phyloP scores from a whole-genome alignment of 2,888 invertebrate species.

The Magallana nippona region DNA sequence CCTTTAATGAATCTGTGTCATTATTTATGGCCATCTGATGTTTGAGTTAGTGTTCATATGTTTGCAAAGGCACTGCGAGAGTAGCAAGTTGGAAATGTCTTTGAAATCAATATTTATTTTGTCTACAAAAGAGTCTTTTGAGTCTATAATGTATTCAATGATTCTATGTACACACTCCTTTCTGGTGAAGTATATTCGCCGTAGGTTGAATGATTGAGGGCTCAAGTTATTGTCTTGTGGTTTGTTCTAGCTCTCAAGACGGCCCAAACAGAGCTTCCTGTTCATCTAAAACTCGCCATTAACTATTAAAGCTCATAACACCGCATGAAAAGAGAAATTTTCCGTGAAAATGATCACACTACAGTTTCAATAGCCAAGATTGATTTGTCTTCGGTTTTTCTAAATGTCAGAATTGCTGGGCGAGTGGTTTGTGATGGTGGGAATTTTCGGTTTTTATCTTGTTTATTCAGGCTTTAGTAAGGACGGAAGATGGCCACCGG shows the following conservation, averaged over 20 bases:
- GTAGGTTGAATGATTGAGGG: conserved; percentile 17
- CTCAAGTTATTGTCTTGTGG: neutral
- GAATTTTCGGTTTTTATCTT: neutral
- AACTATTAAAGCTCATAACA: too few species aligned
- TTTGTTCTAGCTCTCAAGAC: neutral
- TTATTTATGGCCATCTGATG: conserved; percentile 3
- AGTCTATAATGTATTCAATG: conserved; percentile 9
- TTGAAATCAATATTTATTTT: conserved; percentile 26
- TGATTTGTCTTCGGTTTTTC: too few species aligned
- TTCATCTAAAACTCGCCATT: too few species aligned
- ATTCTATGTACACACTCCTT: conserved; percentile 3
- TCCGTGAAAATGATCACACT: too few species aligned
- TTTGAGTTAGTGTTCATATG: conserved; percentile 18
- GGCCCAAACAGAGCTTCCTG: neutral
- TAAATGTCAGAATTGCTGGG: neutral
- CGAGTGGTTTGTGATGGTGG: neutral
- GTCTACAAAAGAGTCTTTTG: conserved; percentile 4
- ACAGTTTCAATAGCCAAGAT: too few species aligned
- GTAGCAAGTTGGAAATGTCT: conserved; percentile 26
- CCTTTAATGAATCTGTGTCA: neutral
- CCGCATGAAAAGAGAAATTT: too few species aligned
- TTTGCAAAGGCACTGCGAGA: conserved; percentile 17
- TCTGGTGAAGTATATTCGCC: conserved; percentile 15
- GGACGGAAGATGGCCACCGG: conserved; percentile 11
- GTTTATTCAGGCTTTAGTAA: neutral